Conservation (phyloP, 2,113 vertebrate species). For the Okapia johnstoni region DNA sequence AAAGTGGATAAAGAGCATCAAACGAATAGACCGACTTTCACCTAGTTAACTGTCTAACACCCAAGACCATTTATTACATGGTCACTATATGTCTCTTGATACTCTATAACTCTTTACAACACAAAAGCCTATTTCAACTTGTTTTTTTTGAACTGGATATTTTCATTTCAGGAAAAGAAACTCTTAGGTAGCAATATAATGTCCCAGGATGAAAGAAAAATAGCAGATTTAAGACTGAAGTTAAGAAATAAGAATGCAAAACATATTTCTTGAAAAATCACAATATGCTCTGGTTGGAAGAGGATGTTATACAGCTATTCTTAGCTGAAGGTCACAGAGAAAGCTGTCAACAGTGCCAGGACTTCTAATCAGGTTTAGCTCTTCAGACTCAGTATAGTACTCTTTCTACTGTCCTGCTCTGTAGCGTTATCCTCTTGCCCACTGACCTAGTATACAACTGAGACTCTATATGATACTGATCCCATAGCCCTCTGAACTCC, state of each 20-base stretch:
- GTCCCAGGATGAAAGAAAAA: background rate
- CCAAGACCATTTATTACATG: background rate
- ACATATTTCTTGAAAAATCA: background rate
- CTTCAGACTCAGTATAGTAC: background rate
- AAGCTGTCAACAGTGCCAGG: background rate
- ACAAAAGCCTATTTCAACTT: constrained; percentile 23
- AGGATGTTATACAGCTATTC: background rate
- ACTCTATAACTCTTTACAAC: background rate
- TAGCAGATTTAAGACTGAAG: background rate
- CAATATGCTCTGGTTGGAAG: background rate
- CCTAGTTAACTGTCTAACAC: background rate
- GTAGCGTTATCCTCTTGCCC: background rate
- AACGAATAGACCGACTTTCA: background rate
- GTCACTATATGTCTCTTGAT: background rate
- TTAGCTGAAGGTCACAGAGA: background rate
- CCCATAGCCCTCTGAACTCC: background rate
- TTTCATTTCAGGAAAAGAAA: constrained; percentile 4
- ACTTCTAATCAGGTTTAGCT: background rate
- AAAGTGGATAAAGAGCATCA: background rate
- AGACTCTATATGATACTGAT: background rate
- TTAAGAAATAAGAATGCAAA: background rate
- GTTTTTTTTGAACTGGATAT: constrained; percentile 20
- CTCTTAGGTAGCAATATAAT: background rate
- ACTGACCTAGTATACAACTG: background rate
- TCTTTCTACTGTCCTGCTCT: background rate